phyloP scores from a whole-genome alignment of 2,888 invertebrate genomes.

The Anagyrus pseudococci region DNA sequence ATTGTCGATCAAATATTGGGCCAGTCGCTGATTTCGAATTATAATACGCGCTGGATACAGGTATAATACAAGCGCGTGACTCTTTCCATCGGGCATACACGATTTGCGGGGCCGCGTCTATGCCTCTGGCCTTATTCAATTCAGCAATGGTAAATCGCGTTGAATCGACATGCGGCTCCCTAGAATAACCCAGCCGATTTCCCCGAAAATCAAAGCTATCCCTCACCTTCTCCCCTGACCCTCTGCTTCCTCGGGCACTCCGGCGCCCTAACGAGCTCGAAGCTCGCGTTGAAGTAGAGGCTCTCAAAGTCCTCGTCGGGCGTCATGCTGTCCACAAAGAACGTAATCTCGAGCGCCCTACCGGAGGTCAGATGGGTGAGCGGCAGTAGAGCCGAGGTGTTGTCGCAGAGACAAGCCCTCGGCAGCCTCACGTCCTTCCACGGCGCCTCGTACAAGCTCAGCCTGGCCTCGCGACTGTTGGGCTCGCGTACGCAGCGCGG shows the following conservation, averaged over 20 bases:
- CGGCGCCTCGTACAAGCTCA: slow-evolving; percentile 73
- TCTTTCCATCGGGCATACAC: no score
- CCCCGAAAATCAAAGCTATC: no score
- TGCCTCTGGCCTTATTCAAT: no score
- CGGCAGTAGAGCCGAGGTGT: slow-evolving; percentile 69
- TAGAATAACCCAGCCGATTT: no score
- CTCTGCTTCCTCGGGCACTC: slow-evolving; percentile 73
- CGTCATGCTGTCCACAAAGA: slow-evolving; percentile 75
- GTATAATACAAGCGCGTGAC: no score
- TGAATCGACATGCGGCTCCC: no score
- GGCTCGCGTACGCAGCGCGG: slow-evolving; percentile 65
- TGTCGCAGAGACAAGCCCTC: slow-evolving; percentile 82
- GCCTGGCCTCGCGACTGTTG: slow-evolving; percentile 57
- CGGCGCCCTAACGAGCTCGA: slow-evolving; percentile 70
- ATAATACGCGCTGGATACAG: no score
- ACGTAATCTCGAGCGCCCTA: slow-evolving; percentile 76
- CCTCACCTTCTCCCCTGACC: slow-evolving; percentile 64
- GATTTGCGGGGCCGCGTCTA: no score
- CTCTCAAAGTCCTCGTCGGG: slow-evolving; percentile 83
- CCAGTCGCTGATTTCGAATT: no score
- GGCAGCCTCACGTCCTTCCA: slow-evolving; percentile 76
- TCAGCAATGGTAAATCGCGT: no score
- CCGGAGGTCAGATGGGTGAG: slow-evolving; percentile 72
- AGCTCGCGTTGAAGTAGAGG: slow-evolving; percentile 77
- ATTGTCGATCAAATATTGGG: no score